Conservation (phyloP, 1,140 invertebrate genomes). For the Zophobas atratus region DNA sequence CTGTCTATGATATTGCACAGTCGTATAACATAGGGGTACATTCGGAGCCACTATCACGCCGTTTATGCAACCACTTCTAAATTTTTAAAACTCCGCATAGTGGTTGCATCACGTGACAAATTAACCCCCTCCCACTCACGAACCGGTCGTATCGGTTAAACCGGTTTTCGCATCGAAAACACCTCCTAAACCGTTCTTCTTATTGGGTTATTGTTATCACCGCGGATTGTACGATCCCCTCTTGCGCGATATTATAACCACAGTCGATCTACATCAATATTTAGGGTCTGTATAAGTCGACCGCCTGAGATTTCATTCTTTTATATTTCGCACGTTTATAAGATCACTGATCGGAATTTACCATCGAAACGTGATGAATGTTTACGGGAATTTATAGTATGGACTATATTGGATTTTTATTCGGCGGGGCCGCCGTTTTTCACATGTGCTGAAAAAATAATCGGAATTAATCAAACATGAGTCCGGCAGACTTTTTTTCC, state of each 20-base stretch:
- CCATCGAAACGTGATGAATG: conserved; percentile 43
- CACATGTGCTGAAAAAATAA: conserved; percentile 33
- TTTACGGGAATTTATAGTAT: conserved; percentile 34
- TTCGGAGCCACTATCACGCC: not conserved
- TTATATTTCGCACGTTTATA: conserved; percentile 55
- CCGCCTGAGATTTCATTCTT: conserved; percentile 55
- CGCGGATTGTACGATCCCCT: conserved; percentile 45
- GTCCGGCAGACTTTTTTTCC: conserved; percentile 1
- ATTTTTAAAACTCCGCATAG: not conserved
- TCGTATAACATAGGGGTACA: conserved; percentile 43
- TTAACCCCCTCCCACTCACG: not conserved
- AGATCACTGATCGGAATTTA: conserved; percentile 50
- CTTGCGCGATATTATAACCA: conserved; percentile 44
- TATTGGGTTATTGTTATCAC: conserved; percentile 18
- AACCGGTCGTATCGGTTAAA: not conserved
- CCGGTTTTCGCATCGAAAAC: not conserved
- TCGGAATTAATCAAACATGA: conserved; percentile 37
- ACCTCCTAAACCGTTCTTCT: conserved; percentile 9
- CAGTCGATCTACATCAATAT: conserved; percentile 53
- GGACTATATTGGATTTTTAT: conserved; percentile 31
- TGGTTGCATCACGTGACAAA: not conserved
- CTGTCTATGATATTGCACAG: conserved; percentile 58
- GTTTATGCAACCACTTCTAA: not conserved
- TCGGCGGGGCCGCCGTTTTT: conserved; percentile 15
- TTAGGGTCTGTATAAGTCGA: conserved; percentile 55